phyloP scores from a whole-genome alignment of 2,888 invertebrate species.

The Ochropacha duplaris region DNA sequence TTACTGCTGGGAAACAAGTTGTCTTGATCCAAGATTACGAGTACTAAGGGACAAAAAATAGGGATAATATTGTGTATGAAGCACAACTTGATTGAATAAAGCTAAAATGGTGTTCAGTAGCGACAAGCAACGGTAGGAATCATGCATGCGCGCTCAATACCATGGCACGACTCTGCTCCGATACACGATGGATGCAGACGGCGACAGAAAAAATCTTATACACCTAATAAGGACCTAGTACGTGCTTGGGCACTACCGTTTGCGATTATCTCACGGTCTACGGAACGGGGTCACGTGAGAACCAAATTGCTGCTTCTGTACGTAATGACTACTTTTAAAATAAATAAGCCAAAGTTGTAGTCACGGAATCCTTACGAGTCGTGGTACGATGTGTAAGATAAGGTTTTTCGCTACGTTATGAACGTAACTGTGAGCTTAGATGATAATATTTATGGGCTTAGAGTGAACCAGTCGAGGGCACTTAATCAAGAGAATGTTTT shows the following conservation, averaged over 20 bases:
- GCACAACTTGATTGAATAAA: conserved; percentile 33
- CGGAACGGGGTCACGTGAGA: conserved; percentile 73
- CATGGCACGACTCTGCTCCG: conserved; percentile 41
- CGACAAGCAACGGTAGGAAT: conserved; percentile 40
- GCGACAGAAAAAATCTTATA: conserved; percentile 61
- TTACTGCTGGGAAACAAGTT: background rate
- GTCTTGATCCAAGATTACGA: background rate
- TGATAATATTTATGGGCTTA: conserved; percentile 43
- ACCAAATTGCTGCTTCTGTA: conserved; percentile 63
- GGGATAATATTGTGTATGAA: conserved; percentile 19
- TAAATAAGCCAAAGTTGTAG: conserved; percentile 50
- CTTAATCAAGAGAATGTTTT: conserved; percentile 47
- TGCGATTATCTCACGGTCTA: conserved; percentile 78
- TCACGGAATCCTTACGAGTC: conserved; percentile 59
- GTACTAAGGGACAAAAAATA: background rate
- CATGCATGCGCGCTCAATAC: conserved; percentile 60
- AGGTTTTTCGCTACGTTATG: conserved; percentile 40
- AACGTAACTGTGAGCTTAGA: conserved; percentile 43
- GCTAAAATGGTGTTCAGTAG: conserved; percentile 45
- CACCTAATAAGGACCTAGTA: conserved; percentile 73
- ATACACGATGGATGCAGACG: conserved; percentile 34
- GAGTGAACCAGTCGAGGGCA: conserved; percentile 44
- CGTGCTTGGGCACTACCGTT: conserved; percentile 74
- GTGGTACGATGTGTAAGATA: conserved; percentile 59
- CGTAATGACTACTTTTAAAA: conserved; percentile 57